These are phyloP conservation scores for Xenopus petersii DNA, from an alignment of 2,797 vertebrate genomes.

Conservation along the genomic window DNA sequence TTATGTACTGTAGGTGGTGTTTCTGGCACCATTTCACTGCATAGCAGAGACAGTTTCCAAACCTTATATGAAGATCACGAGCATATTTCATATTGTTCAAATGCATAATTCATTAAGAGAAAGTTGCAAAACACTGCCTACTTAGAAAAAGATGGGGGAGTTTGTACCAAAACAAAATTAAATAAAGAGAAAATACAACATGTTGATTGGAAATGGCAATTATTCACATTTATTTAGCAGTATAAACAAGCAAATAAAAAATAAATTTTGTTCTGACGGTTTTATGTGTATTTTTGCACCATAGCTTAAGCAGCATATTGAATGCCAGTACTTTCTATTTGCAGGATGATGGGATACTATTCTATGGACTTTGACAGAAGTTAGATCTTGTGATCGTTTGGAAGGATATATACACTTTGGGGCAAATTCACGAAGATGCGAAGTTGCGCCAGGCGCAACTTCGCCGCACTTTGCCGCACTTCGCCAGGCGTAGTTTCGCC, in stretches of 20 bases:
- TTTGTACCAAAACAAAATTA: slow-evolving; percentile 8
- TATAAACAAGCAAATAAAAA: not conserved
- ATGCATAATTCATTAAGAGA: slow-evolving; percentile 16
- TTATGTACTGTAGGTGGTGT: slow-evolving; percentile 6
- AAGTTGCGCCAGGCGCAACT: too few relatives aligned
- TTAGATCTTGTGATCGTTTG: too few relatives aligned
- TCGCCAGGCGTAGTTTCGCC: too few relatives aligned
- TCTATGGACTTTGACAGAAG: too few relatives aligned
- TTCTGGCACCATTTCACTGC: not conserved
- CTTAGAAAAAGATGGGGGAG: slow-evolving; percentile 4
- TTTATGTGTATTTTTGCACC: too few relatives aligned
- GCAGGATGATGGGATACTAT: too few relatives aligned
- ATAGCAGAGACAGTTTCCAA: slow-evolving; percentile 4
- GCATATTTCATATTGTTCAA: slow-evolving; percentile 7
- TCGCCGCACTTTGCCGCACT: too few relatives aligned
- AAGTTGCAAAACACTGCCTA: slow-evolving; percentile 14
- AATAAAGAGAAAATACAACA: not conserved
- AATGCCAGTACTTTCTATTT: too few relatives aligned
- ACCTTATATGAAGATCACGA: slow-evolving; percentile 7
- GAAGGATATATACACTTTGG: too few relatives aligned
- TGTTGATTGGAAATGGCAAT: not conserved
- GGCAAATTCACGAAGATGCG: too few relatives aligned
- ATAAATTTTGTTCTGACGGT: too few relatives aligned
- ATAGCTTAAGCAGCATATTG: too few relatives aligned
- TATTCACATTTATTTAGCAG: not conserved